These are phyloP conservation scores for Apotomis turbidana DNA, from an alignment of 2,888 invertebrate genomes.

Conservation along the genomic window DNA sequence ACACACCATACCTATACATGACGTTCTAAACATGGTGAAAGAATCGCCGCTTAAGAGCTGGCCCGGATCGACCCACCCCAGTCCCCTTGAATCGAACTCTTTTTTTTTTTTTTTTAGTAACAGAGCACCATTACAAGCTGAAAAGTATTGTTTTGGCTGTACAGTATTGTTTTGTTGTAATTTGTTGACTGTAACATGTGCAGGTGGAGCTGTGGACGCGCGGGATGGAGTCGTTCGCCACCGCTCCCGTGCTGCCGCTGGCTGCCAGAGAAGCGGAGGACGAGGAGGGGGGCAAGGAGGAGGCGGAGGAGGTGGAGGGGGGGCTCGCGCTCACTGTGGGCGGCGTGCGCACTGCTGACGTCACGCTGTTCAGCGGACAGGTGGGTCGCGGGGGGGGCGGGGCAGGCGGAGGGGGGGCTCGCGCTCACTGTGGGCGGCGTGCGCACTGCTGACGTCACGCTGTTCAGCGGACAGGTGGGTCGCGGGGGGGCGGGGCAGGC, in stretches of 20 bases:
- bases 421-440: conserved; percentile 59
- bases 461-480: conserved; percentile 57
- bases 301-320: conserved; percentile 50
- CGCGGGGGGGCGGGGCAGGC: too few species aligned
- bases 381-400: too few species aligned
- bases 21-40: too few species aligned
- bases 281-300: conserved; percentile 44
- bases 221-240: conserved; percentile 57
- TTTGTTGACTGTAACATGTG: conserved; percentile 45
- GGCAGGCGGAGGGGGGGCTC: conserved; percentile 56
- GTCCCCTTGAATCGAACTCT: background rate
- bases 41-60: too few species aligned
- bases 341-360: conserved; percentile 57
- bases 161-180: too few species aligned
- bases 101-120: too few species aligned
- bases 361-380: conserved; percentile 55
- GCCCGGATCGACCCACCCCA: too few species aligned
- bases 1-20: too few species aligned
- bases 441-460: conserved; percentile 52
- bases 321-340: conserved; percentile 59
- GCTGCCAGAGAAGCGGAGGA: conserved; percentile 36
- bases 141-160: too few species aligned
- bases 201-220: conserved; percentile 61
- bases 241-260: conserved; percentile 45
- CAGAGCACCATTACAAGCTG: too few species aligned